Base-by-base conservation (phyloP, 2,888 invertebrate genomes). In the Colostygia pectinataria region DNA sequence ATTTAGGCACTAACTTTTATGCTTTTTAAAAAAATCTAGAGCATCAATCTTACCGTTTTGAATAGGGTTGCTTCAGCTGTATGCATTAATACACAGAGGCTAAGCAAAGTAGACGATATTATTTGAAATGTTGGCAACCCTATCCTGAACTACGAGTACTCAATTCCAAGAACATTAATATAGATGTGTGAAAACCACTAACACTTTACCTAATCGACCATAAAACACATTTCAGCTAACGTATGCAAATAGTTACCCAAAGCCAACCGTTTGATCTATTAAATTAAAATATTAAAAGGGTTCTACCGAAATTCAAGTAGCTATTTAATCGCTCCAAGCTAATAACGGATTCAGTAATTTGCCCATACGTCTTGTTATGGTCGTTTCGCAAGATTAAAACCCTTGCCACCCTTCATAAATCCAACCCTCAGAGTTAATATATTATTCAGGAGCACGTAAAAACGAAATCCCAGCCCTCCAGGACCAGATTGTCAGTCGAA, bases 291-390 rank as follows among this genome's bases (percentile, higher is more conserved):
- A 81, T 82, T 81, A 66, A 83, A 78, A 68, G 65, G 72, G 72
- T 71, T 65, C 69, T 59, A 63, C 76, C 76, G 76, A 80, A 83
- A 80, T 77, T 80, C 76, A 74, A 80, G 77, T 64, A 68, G 71
- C 80, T 75, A 83, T 87, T 81, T 84, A 88, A 85, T 83, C 77
- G 77, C 66, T 80, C 70, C 74, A 74, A 67, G 68, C 82, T 83
- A 74, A 83, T 86, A 86, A 81, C 80, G 74, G 71, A 88, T 87
- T 85, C 85, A 79, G 86, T 86, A 85, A 89, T 90, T 90, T 83
- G 77, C 72, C 81, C 84, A 87, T 86, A 82, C 79, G 80, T 89
- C 87, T 88, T 85, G 83, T 87, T 88, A 88, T 85, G 84, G 87
- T 81, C 83, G 82, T 84, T 83, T 69, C 71, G 65, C 71, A 71